Evolutionary conservation across 1,140 invertebrate genomes (phyloP), one percentile per base, ranked within the genome.

Genomic region (Lucilia cuprina): DNA sequence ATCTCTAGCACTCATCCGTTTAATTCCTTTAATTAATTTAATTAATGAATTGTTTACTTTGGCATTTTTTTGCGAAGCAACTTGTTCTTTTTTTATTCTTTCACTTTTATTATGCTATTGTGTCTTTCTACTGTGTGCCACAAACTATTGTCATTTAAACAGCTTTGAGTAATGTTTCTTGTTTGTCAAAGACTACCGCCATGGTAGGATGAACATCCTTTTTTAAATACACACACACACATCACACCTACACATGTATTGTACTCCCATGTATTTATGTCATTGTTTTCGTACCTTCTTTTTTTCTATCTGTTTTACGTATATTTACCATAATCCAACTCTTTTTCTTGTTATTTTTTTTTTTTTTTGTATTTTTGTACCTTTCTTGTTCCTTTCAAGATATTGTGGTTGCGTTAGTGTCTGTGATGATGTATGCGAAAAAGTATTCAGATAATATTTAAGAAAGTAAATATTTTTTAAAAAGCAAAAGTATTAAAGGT

Each of bases 1-100:
- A 21, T 21, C 65, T 70, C 10, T 25, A 21, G 65, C 19, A 70
- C n/a, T 70, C 65, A 70, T 70, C 65, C 65, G 21, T 70, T 70
- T 70, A 70, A 70, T 70, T 70, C 65, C 65, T 70, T 70, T 70
- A 70, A 70, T 70, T 70, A 70, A 70, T 70, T 70, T 21, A 70
- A 70, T 70, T 70, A 70, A 70, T 70, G 65, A 70, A 70, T 70
- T 70, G 65, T 21, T 70, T 70, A 19, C 19, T 70, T 70, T 1
- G 60, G n/a, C 19, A 70, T 65, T 65, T 65, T 65, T 65, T 65
- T 14, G 1, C 25, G 25, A 30, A 30, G 25, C 25, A 30, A 30
- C 25, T 30, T n/a, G 17, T 60, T 60, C 12, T 60, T 14, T 41
- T 60, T 60, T 21, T 70, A 19, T 19, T 17, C 17, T 60, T 12